A percentile compares a stretch with the other conserved stretches of the same genome.
Evolutionary conservation across 2,113 vertebrate species (phyloP).

Genomic region (Pangasianodon hypophthalmus): DNA sequence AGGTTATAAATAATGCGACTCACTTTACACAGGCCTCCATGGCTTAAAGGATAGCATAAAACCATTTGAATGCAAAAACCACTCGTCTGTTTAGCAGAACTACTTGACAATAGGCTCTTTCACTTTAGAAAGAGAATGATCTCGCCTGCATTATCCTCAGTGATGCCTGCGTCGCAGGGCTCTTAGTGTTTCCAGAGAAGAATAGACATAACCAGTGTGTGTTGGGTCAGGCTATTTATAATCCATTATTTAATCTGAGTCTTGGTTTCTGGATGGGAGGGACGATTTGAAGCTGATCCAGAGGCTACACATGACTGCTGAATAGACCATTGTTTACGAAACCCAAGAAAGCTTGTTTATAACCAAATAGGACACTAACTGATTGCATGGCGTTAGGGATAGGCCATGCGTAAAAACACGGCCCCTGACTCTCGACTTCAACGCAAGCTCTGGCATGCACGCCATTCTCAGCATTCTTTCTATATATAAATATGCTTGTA

Average conservation of each 20-base stretch:
- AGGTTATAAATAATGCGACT: constrained; percentile 27
- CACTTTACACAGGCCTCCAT: neutral
- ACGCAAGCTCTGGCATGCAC: neutral
- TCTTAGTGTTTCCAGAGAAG: neutral
- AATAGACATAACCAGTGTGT: neutral
- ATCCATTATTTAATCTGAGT: constrained; percentile 14
- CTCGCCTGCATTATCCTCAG: neutral
- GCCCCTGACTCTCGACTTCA: neutral
- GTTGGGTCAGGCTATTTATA: neutral
- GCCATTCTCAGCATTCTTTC: neutral
- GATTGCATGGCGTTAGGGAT: neutral
- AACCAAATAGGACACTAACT: neutral
- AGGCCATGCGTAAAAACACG: neutral
- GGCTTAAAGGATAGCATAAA: neutral
- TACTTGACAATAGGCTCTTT: neutral
- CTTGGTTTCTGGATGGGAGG: constrained; percentile 57
- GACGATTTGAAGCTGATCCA: constrained; percentile 38
- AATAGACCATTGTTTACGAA: neutral
- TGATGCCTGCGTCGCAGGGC: neutral
- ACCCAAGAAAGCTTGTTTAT: neutral
- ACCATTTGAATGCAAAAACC: neutral
- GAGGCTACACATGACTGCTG: constrained; percentile 3
- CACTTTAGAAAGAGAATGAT: neutral
- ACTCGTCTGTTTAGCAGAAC: neutral
- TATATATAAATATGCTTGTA: neutral